Evolutionary conservation across 2,797 vertebrate species (phyloP), one percentile per base, ranked within the genome.

Genomic region (Myotis daubentonii): DNA sequence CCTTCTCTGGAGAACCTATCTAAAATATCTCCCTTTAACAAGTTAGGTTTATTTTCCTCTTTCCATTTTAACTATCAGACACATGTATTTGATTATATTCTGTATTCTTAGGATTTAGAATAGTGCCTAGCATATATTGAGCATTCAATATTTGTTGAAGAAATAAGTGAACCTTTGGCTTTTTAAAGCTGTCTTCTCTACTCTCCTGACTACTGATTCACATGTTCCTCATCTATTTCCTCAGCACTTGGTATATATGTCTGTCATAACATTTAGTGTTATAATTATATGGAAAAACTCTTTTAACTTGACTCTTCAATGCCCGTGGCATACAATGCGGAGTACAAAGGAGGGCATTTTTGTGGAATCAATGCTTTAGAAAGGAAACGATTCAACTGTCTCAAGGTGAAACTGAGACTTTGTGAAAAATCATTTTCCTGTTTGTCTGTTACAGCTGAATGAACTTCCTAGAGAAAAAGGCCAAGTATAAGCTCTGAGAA

Each of bases 391-490:
- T 80, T 76, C 7, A 55, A 51, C 0, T 79, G 15, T 62, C 23
- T 78, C 70, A 86, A 72, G 33, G 25, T 88, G 66, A 75, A 92
- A 86, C 19, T 55, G 44, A 82, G 5, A 95, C 25, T 78, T 72
- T n/a, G 11, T 60, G 80, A 68, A 83, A 94, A 87, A 82, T 62
- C 7, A 81, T 57, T 78, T 87, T 41, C 38, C 41, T 60, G 15
- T 62, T 82, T 81, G 44, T 88, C 55, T 16, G 25, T 71, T 84
- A 94, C 66, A 30, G 33, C 30, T 55, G 25, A 44, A 62, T 47
- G 17, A 91, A 74, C 8, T 51, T 89, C 49, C 75, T 41, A 53
- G 30, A 60, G 86, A 22, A 49, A 78, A 88, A 82, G 15, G 41
- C 30, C 6, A 66, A 30, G 12, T 17, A 8, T 13, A 80, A 91